Conservation (phyloP, 2,113 vertebrate species). For the Grammomys dolichurus region DNA sequence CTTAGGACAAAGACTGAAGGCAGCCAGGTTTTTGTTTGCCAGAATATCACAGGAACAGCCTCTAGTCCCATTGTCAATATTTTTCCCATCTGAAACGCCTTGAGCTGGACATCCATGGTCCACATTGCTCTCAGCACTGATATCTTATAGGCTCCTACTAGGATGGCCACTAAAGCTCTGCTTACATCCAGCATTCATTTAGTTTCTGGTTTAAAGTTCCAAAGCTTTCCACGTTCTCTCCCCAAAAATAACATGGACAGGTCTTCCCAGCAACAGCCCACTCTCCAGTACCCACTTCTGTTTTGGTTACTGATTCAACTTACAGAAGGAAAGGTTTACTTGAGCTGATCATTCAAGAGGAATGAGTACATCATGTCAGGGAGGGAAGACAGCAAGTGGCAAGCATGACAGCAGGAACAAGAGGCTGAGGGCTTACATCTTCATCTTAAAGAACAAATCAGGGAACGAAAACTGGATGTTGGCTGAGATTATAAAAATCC, state of each 20-base stretch:
- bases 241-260: not conserved
- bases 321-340: not conserved
- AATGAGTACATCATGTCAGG: not conserved
- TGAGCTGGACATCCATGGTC: not conserved
- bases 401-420: too few species aligned
- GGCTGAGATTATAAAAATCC: not conserved
- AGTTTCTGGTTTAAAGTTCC: not conserved
- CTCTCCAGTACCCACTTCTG: not conserved
- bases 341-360: not conserved
- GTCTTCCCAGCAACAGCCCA: not conserved
- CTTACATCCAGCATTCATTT: not conserved
- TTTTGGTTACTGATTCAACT: not conserved
- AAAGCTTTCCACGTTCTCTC: not conserved
- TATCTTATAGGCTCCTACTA: not conserved
- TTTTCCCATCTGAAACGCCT: not conserved
- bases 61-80: not conserved
- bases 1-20: not conserved
- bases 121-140: too few species aligned
- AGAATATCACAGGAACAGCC: not conserved
- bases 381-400: not conserved
- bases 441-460: not conserved
- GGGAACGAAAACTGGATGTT: too few species aligned
- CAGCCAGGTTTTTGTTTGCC: not conserved
- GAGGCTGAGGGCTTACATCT: not conserved
- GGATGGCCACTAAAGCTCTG: not conserved